A percentile compares a stretch with the other conserved stretches of the same genome.
Evolutionary conservation across 2,888 invertebrate species (phyloP).

Genomic region (Orchesellides sinensis): DNA sequence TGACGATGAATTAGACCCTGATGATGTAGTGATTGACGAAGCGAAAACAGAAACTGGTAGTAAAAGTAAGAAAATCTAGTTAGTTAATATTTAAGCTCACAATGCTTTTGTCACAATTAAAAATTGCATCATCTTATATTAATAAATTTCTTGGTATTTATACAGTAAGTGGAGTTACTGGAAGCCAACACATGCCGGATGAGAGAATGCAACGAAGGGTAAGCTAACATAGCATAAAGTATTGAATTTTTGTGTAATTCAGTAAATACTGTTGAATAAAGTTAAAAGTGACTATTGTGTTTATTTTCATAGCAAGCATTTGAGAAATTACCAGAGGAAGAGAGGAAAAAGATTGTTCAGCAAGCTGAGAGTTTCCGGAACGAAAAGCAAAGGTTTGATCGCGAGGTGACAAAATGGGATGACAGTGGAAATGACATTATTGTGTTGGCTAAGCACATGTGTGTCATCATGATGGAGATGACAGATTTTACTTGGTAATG

Average conservation of each 20-base stretch:
- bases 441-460: constrained; percentile 88
- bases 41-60: constrained; percentile 93
- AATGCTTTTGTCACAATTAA: neutral
- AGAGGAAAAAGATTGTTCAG: constrained; percentile 96
- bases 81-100: neutral
- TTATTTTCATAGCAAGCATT: constrained; percentile 86
- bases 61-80: constrained; percentile 86
- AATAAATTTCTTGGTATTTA: neutral
- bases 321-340: constrained; percentile 98
- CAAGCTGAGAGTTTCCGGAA: constrained; percentile 94
- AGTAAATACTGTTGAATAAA: neutral
- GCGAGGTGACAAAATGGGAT: constrained; percentile 99
- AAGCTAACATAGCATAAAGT: constrained; percentile 6
- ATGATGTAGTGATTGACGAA: constrained; percentile 90
- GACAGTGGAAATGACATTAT: constrained; percentile 99
- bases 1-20: constrained; percentile 91
- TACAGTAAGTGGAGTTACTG: constrained; percentile 55
- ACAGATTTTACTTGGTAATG: constrained; percentile 96
- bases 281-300: neutral
- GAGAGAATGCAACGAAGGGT: constrained; percentile 64
- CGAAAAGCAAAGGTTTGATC: constrained; percentile 97
- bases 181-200: constrained; percentile 60
- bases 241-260: constrained; percentile 1
- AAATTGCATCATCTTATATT: no score
- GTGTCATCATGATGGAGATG: constrained; percentile 99